A percentile compares a stretch with the other conserved stretches of the same genome.
Conservation (phyloP, 2,888 invertebrate species). For the Ochropacha duplaris region DNA sequence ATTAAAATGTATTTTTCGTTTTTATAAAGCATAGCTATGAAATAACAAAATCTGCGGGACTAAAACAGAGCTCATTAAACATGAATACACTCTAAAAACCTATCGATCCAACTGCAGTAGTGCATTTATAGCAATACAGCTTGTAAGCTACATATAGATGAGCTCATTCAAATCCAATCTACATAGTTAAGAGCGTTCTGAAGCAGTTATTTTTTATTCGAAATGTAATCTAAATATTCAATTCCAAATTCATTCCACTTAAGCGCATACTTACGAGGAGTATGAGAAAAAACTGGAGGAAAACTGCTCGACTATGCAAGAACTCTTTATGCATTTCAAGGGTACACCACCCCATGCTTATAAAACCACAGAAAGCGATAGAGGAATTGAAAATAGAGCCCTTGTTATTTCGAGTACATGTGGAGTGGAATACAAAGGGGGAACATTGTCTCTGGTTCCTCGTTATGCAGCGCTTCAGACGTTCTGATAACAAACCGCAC, state of each 20-base stretch:
- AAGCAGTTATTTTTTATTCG: conserved; percentile 1
- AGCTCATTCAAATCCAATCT: neutral
- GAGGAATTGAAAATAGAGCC: conserved; percentile 79
- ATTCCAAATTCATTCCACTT: conserved; percentile 44
- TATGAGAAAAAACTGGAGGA: conserved; percentile 43
- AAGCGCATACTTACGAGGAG: conserved; percentile 43
- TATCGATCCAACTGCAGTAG: neutral
- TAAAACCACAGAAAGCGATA: conserved; percentile 58
- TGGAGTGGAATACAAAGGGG: conserved; percentile 76
- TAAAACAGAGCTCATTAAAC: neutral
- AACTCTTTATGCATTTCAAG: conserved; percentile 64
- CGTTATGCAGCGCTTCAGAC: conserved; percentile 75
- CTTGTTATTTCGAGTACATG: conserved; percentile 79
- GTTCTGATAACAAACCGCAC: conserved; percentile 74
- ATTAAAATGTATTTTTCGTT: too few relatives aligned
- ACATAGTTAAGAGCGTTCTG: neutral
- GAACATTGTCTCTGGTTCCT: conserved; percentile 71
- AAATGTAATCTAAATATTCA: conserved; percentile 27
- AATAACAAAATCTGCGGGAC: neutral
- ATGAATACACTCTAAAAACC: neutral
- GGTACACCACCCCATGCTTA: conserved; percentile 51
- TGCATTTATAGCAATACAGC: neutral
- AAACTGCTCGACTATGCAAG: conserved; percentile 60
- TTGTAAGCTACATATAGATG: neutral
- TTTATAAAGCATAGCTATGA: neutral